Percentiles rank a stretch among this genome's conserved stretches.
Conservation (phyloP, 2,888 invertebrate genomes). For the Odontocerum albicorne region DNA sequence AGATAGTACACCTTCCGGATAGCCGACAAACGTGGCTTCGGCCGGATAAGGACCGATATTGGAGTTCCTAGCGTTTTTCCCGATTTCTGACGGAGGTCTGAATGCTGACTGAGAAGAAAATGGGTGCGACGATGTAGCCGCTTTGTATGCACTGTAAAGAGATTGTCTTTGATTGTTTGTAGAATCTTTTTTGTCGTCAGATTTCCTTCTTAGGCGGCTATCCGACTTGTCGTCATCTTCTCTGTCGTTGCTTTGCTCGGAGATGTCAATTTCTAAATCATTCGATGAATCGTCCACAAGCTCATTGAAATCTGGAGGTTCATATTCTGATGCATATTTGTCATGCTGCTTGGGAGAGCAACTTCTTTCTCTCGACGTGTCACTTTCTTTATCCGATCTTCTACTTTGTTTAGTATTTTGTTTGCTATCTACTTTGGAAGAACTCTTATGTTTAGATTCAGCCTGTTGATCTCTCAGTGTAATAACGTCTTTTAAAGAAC, state of each 20-base stretch:
- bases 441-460: conserved; percentile 37
- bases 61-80: conserved; percentile 56
- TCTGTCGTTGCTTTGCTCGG: conserved; percentile 67
- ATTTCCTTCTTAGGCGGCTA: conserved; percentile 54
- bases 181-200: conserved; percentile 52
- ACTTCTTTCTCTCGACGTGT: conserved; percentile 36
- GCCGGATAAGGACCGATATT: conserved; percentile 64
- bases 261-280: conserved; percentile 78
- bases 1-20: conserved; percentile 52
- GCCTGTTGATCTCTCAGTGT: conserved; percentile 51
- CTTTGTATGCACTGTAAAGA: conserved; percentile 57
- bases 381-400: conserved; percentile 45
- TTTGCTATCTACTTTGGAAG: conserved; percentile 36
- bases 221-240: conserved; percentile 60
- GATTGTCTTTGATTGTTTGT: conserved; percentile 52
- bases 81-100: conserved; percentile 71
- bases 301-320: conserved; percentile 75
- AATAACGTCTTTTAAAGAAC: conserved; percentile 67
- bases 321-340: conserved; percentile 64
- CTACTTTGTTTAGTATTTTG: conserved; percentile 36
- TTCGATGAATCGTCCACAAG: conserved; percentile 76
- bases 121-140: conserved; percentile 59
- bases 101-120: conserved; percentile 80
- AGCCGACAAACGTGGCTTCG: conserved; percentile 75
- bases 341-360: conserved; percentile 44